Evolutionary conservation across 2,113 vertebrate genomes (phyloP), one percentile per base, ranked within the genome.

Genomic region (Plecotus auritus): DNA sequence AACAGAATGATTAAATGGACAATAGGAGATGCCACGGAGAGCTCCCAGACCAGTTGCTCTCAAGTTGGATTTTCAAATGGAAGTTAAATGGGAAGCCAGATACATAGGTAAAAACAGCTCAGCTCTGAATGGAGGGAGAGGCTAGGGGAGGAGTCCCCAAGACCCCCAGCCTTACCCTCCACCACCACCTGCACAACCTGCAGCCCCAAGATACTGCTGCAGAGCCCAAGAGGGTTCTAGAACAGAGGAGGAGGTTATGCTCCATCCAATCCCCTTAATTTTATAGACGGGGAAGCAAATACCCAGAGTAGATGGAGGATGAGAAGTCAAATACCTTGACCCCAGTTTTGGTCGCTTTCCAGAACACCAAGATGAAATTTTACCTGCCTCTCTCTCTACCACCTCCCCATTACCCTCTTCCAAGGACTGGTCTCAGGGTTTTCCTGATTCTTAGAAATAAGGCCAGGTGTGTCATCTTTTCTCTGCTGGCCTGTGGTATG

Each of bases 31-130:
- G 14, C 72, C 45, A 8, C 7, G 0, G 30, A 76, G 9, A 73
- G 23, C 40, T 56, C 13, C 69, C n/a, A 7, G 40, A n/a, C 17
- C 18, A 45, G 20, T 26, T 8, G 74, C 23, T 82, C 61, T n/a
- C 45, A 11, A 12, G 66, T 16, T 77, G 73, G 32, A 9, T 95
- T 72, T 80, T 56, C 86, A 67, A 74, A 69, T 42, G 73, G 82
- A 94, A 37, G 32, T 54, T 40, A n/a, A 77, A n/a, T n/a, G n/a
- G 40, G 69, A 42, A 69, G 23, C 16, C 20, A 73, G 51, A 37
- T 22, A 17, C 20, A 14, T 0, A 77, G 42, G 59, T 20, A 13
- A 42, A 87, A 28, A 26, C 61, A 89, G 35, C 32, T 37, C 35
- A 30, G 4, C n/a, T 42, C 42, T 45, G 32, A 45, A n/a, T 16